phyloP scores from a whole-genome alignment of 2,113 vertebrate genomes.

The Cygnus atratus region DNA sequence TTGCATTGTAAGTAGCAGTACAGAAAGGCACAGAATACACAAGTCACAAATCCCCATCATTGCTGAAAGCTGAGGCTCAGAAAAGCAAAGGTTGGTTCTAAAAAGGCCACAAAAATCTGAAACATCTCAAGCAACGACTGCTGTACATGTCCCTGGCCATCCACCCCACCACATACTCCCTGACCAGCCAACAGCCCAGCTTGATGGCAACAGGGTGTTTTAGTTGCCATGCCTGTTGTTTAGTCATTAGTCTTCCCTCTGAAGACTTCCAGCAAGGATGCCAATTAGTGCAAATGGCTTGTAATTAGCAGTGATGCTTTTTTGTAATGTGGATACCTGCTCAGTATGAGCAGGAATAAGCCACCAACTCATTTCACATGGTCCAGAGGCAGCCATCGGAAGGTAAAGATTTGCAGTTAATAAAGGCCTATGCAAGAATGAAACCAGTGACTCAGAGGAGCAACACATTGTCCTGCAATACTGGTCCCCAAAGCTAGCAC shows the following conservation, averaged over 20 bases:
- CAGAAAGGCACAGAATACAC: neutral
- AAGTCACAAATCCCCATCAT: neutral
- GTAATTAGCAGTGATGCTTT: conserved; percentile 58
- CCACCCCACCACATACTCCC: neutral
- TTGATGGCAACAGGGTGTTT: neutral
- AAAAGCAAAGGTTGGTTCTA: neutral
- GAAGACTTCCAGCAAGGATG: conserved; percentile 37
- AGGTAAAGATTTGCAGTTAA: conserved; percentile 42
- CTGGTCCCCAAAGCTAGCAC: conserved; percentile 1
- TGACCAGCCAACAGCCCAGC: neutral
- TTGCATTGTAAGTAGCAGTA: neutral
- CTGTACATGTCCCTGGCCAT: neutral
- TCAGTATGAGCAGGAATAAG: conserved; percentile 35
- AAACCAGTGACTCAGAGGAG: conserved; percentile 53
- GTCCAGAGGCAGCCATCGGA: conserved; percentile 7
- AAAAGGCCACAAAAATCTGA: neutral
- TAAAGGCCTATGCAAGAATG: conserved; percentile 22
- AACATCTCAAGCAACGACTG: neutral
- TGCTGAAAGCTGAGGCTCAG: neutral
- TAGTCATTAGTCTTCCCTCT: conserved; percentile 30
- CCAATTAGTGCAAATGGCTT: conserved; percentile 57
- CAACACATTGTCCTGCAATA: conserved; percentile 24
- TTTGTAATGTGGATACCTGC: conserved; percentile 47
- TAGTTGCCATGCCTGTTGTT: neutral
- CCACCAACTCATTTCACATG: conserved; percentile 63